Conservation (phyloP, 2,888 invertebrate genomes). For the Epistrophella euchroma region DNA sequence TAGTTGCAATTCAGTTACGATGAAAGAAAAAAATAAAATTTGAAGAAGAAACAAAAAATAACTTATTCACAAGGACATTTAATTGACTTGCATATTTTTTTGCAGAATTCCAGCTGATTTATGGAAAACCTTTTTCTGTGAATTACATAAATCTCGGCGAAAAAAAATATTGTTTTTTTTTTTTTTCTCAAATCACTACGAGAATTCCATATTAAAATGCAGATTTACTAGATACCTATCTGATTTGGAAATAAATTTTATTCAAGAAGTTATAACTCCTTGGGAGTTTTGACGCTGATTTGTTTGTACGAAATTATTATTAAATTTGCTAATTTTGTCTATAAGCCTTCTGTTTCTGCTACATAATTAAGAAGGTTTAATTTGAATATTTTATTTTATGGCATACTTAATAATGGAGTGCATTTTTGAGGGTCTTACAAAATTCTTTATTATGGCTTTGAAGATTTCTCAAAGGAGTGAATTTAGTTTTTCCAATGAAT, state of each 20-base stretch:
- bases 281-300: not conserved
- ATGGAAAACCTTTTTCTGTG: not conserved
- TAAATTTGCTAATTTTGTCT: not conserved
- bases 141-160: not conserved
- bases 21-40: too few relatives aligned
- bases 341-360: too few relatives aligned
- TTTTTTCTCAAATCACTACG: not conserved
- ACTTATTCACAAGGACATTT: constrained; percentile 1
- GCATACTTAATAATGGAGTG: too few relatives aligned
- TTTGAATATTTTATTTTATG: too few relatives aligned
- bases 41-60: not conserved
- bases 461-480: too few relatives aligned
- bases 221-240: not conserved
- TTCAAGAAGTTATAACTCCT: not conserved
- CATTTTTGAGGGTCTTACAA: too few relatives aligned
- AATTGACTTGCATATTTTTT: constrained; percentile 27
- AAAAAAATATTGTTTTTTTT: not conserved
- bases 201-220: constrained; percentile 1
- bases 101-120: constrained; percentile 5
- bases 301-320: not conserved
- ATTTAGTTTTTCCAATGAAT: too few relatives aligned
- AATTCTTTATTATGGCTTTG: too few relatives aligned
- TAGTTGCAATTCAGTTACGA: not conserved
- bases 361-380: too few relatives aligned
- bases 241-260: not conserved